Evolutionary conservation across 1,140 invertebrate species (phyloP).

Genomic region (Hirudo medicinalis): DNA sequence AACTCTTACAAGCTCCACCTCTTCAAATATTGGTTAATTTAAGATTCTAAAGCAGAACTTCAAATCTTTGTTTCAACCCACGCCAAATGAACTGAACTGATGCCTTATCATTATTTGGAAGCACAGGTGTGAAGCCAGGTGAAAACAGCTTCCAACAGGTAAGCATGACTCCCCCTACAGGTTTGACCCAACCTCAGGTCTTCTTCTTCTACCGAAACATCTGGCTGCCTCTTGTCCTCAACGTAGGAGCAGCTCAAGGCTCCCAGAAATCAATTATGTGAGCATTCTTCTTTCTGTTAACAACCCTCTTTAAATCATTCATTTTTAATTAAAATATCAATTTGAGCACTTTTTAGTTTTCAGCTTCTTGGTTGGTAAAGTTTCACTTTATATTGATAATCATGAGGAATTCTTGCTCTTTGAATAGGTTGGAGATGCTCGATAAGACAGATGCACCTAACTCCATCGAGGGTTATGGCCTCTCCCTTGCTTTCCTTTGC

Average conservation of each 20-base stretch:
- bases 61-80: too few species aligned
- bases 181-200: slow-evolving; percentile 52
- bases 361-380: background rate
- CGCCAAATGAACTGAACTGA: too few species aligned
- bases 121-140: background rate
- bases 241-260: slow-evolving; percentile 56
- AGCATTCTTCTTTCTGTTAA: slow-evolving; percentile 39
- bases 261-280: slow-evolving; percentile 75
- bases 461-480: slow-evolving; percentile 85
- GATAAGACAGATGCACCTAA: slow-evolving; percentile 83
- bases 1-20: slow-evolving; percentile 4
- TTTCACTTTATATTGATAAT: too few species aligned
- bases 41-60: background rate
- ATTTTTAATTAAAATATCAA: background rate
- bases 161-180: background rate
- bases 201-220: slow-evolving; percentile 83
- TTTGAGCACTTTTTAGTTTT: background rate
- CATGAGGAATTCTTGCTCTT: background rate
- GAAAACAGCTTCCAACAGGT: background rate
- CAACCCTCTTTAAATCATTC: background rate
- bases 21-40: slow-evolving; percentile 13
- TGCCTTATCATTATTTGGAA: background rate
- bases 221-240: slow-evolving; percentile 72
- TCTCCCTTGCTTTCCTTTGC: slow-evolving; percentile 82
- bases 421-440: slow-evolving; percentile 73